Evolutionary conservation across 2,797 vertebrate genomes (phyloP).

Genomic region (Macropus fuliginosus): DNA sequence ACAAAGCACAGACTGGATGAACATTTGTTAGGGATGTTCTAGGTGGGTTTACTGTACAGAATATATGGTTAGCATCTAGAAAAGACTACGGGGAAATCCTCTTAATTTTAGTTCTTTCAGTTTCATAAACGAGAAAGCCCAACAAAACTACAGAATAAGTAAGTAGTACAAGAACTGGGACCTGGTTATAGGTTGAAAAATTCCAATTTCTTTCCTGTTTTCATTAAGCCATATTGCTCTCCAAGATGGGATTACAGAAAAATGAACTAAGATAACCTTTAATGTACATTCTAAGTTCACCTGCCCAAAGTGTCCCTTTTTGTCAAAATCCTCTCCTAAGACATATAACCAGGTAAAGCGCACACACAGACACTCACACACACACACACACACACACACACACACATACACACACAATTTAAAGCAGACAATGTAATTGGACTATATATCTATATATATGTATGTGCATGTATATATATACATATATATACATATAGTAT

Average conservation of each 20-base stretch:
- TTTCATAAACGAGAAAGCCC: neutral
- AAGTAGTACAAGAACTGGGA: neutral
- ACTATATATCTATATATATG: too few relatives aligned
- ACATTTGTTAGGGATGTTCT: neutral
- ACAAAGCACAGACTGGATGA: neutral
- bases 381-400: neutral
- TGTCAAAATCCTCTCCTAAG: neutral
- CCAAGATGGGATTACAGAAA: neutral
- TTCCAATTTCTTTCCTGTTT: neutral
- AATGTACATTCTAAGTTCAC: neutral
- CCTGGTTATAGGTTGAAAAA: neutral
- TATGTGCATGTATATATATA: too few relatives aligned
- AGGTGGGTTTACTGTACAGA: neutral
- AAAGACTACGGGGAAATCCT: neutral
- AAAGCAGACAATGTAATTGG: too few relatives aligned
- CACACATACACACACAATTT: too few relatives aligned
- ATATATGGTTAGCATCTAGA: neutral
- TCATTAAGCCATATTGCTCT: neutral
- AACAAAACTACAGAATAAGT: neutral
- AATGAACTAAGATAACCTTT: neutral
- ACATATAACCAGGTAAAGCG: neutral
- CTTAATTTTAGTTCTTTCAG: neutral
- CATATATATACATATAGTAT: neutral
- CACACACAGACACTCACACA: neutral
- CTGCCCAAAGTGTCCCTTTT: too few relatives aligned